These are phyloP conservation scores for Verasper variegatus DNA, from an alignment of 2,113 vertebrate species.

Conservation along the genomic window DNA sequence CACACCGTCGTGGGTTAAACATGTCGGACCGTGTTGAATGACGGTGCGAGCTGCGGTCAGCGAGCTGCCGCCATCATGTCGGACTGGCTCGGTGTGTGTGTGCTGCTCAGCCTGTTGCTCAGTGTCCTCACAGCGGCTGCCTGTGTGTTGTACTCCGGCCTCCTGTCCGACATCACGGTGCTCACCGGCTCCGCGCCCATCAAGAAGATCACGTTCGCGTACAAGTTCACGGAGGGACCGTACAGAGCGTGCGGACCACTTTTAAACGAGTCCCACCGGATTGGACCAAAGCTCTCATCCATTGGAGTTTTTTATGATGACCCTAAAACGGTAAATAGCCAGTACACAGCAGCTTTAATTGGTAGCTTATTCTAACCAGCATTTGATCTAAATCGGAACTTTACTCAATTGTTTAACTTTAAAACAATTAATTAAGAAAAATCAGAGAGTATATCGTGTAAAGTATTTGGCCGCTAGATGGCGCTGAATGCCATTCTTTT, in stretches of 20 bases:
- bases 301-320: constrained; percentile 92
- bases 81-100: constrained; percentile 84
- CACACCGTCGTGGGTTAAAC: not conserved
- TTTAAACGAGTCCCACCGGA: constrained; percentile 86
- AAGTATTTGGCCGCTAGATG: constrained; percentile 56
- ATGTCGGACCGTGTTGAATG: not conserved
- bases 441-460: no score
- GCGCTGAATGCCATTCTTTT: constrained; percentile 35
- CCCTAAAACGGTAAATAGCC: constrained; percentile 84
- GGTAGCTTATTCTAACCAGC: fast-evolving
- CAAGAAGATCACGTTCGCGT: constrained; percentile 86
- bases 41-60: not conserved
- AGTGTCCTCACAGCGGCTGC: constrained; percentile 82
- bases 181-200: constrained; percentile 88
- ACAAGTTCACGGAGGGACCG: constrained; percentile 89
- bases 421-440: no score
- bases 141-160: constrained; percentile 87
- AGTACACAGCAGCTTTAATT: not conserved
- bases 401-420: not conserved
- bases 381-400: not conserved
- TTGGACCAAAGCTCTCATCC: constrained; percentile 86
- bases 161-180: constrained; percentile 84
- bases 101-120: constrained; percentile 72
- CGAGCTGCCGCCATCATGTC: constrained; percentile 63
- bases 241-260: constrained; percentile 85